phyloP scores from a whole-genome alignment of 1,140 invertebrate genomes.

The Danaus plexippus region DNA sequence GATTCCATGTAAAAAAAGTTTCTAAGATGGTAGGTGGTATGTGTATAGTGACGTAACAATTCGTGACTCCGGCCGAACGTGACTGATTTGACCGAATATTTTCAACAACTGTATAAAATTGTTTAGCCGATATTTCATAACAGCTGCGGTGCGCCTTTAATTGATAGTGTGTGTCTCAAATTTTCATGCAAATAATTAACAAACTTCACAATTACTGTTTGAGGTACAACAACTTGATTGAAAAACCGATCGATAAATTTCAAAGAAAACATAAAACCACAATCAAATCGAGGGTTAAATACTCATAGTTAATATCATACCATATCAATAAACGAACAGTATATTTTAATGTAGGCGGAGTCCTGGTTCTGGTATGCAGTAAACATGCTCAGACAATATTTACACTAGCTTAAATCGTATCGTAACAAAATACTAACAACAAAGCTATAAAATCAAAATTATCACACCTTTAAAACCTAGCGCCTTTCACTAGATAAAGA shows the following conservation, averaged over 20 bases:
- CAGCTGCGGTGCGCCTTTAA: no score
- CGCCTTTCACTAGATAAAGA: slow-evolving; percentile 25
- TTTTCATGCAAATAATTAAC: slow-evolving; percentile 2
- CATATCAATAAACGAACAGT: no score
- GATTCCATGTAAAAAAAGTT: slow-evolving; percentile 23
- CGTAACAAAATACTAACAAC: slow-evolving; percentile 18
- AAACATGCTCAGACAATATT: slow-evolving; percentile 1
- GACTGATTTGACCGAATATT: slow-evolving; percentile 54
- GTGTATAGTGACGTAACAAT: slow-evolving; percentile 45
- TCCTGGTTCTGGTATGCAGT: background rate
- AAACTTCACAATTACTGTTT: slow-evolving; percentile 4
- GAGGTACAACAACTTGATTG: no score
- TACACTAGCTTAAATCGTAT: slow-evolving; percentile 6
- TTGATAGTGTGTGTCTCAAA: background rate
- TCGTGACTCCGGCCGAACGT: slow-evolving; percentile 50
- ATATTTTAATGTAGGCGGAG: no score
- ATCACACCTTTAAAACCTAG: slow-evolving; percentile 13
- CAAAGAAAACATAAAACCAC: no score
- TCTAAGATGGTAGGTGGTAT: slow-evolving; percentile 18
- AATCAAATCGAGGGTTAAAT: no score
- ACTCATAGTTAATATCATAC: no score
- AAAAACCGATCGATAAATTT: no score
- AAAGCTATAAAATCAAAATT: slow-evolving; percentile 16
- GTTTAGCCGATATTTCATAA: background rate
- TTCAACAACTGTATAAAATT: slow-evolving; percentile 11